phyloP scores from a whole-genome alignment of 2,113 vertebrate genomes.

The Siniperca chuatsi region DNA sequence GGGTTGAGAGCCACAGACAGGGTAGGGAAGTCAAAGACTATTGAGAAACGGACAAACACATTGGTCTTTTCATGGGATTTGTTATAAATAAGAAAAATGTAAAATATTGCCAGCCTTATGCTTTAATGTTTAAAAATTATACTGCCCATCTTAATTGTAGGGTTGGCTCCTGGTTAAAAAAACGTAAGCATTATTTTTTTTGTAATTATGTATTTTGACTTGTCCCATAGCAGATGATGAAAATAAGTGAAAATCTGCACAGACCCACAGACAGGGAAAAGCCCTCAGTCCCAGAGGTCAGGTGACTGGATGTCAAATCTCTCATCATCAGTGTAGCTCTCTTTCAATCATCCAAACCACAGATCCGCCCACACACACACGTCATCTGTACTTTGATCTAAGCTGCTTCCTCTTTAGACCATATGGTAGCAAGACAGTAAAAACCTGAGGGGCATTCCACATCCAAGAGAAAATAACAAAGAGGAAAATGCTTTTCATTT shows the following conservation, averaged over 20 bases:
- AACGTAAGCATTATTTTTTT: background rate
- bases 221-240: background rate
- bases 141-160: background rate
- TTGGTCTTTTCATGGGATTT: background rate
- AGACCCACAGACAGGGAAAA: background rate
- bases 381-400: constrained; percentile 47
- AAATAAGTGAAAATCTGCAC: background rate
- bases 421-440: constrained; percentile 34
- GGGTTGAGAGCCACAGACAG: background rate
- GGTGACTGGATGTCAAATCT: constrained; percentile 40
- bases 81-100: background rate
- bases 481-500: constrained; percentile 29
- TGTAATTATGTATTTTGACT: background rate
- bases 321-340: constrained; percentile 36
- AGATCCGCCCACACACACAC: background rate
- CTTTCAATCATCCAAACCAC: constrained; percentile 59
- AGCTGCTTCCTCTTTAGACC: constrained; percentile 38
- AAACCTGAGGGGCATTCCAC: constrained; percentile 17
- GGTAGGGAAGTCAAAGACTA: background rate
- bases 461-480: constrained; percentile 14
- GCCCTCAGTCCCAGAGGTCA: constrained; percentile 24
- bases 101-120: background rate
- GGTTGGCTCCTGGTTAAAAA: background rate
- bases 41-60: no score
- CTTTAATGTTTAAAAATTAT: background rate